Evolutionary conservation across 2,888 invertebrate species (phyloP).

Genomic region (Orchesellides sinensis): DNA sequence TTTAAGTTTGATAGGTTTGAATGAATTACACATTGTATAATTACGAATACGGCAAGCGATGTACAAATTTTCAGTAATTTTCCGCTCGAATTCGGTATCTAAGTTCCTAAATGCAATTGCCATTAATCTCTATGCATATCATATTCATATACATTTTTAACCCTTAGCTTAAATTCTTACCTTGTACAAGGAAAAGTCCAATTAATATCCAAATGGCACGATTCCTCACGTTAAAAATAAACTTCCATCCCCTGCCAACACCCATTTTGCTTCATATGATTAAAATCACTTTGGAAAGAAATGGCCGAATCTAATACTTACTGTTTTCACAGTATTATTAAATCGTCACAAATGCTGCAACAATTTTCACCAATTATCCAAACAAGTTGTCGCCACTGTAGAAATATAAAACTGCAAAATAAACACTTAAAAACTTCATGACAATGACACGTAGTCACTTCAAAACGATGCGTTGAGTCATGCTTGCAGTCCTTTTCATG

Average conservation of each 20-base stretch:
- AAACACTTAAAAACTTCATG: slow-evolving; percentile 1
- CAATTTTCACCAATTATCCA: slow-evolving; percentile 11
- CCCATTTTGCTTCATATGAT: slow-evolving; percentile 62
- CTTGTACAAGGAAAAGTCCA: slow-evolving; percentile 62
- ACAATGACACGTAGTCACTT: background rate
- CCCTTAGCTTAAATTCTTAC: too few species aligned
- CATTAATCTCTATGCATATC: too few species aligned
- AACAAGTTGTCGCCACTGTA: background rate
- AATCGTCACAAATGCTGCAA: background rate
- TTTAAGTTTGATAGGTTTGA: too few species aligned
- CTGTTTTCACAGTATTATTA: background rate
- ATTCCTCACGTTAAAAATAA: slow-evolving; percentile 26
- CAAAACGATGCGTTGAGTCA: too few species aligned
- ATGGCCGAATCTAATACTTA: background rate
- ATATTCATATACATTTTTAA: too few species aligned
- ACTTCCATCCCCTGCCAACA: slow-evolving; percentile 54
- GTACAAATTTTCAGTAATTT: too few species aligned
- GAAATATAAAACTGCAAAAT: background rate
- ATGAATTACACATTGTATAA: too few species aligned
- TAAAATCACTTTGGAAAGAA: slow-evolving; percentile 15
- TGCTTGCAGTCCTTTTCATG: background rate
- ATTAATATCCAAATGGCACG: slow-evolving; percentile 59
- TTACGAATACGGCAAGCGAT: too few species aligned
- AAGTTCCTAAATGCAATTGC: too few species aligned
- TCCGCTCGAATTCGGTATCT: too few species aligned